A percentile compares a stretch with the other conserved stretches of the same genome.
Evolutionary conservation across 1,140 invertebrate genomes (phyloP).

Genomic region (Helicoverpa zea): DNA sequence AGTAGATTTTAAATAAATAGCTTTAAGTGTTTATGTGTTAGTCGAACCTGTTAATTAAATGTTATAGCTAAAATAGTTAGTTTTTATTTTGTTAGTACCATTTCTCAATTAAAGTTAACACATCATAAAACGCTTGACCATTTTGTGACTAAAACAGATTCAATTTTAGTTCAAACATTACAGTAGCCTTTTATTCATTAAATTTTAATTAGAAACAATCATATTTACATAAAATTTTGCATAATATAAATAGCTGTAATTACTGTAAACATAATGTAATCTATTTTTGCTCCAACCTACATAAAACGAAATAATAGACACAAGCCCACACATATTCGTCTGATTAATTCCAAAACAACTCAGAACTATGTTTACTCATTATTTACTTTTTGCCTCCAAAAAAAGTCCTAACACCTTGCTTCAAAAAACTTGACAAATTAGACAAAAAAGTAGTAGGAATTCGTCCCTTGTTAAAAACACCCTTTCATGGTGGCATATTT

Average conservation of each 20-base stretch:
- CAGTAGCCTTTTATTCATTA: too few relatives aligned
- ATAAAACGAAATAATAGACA: too few relatives aligned
- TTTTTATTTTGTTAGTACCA: too few relatives aligned
- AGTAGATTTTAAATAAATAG: conserved; percentile 58
- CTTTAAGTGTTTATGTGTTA: background rate
- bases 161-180: too few relatives aligned
- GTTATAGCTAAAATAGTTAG: background rate
- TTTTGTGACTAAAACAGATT: too few relatives aligned
- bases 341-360: conserved; percentile 15
- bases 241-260: too few relatives aligned
- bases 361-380: background rate
- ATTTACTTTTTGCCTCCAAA: conserved; percentile 28
- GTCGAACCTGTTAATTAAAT: conserved; percentile 1
- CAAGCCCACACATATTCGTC: background rate
- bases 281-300: too few relatives aligned
- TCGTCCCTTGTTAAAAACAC: conserved; percentile 55
- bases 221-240: too few relatives aligned
- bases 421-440: conserved; percentile 73
- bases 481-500: conserved; percentile 37
- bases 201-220: too few relatives aligned
- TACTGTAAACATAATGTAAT: too few relatives aligned
- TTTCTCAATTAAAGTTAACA: too few relatives aligned
- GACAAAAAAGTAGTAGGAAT: conserved; percentile 60
- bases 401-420: conserved; percentile 47
- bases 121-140: too few relatives aligned